Percentiles rank a stretch among this genome's conserved stretches.
These are phyloP conservation scores for Alosa sapidissima DNA, from an alignment of 2,797 vertebrate species.

Conservation along the genomic window DNA sequence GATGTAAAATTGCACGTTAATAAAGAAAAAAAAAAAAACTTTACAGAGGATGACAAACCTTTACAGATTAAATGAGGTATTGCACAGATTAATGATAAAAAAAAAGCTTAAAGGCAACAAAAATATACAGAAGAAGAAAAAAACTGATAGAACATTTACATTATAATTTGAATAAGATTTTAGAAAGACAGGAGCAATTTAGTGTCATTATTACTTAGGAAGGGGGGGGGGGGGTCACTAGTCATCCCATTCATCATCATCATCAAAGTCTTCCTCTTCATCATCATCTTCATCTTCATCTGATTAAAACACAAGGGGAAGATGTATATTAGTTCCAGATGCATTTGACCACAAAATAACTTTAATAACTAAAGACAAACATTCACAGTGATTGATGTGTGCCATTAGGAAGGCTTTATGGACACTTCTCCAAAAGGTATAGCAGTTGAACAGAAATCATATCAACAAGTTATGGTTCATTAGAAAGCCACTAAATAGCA, in stretches of 20 bases:
- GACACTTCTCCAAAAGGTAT: not conserved
- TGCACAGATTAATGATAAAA: constrained; percentile 93
- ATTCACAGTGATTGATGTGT: not conserved
- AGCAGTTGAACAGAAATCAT: not conserved
- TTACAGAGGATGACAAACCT: constrained; percentile 75
- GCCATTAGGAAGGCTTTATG: not conserved
- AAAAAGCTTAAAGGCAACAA: constrained; percentile 86
- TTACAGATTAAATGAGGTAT: constrained; percentile 98
- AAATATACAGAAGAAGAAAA: constrained; percentile 85
- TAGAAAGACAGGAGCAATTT: constrained; percentile 86
- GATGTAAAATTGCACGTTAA: constrained; percentile 83
- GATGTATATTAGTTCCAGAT: not conserved
- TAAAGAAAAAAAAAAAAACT: constrained; percentile 60
- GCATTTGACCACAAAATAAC: not conserved
- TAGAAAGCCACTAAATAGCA: not conserved
- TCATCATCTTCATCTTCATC: constrained; percentile 97
- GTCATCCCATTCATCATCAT: constrained; percentile 99
- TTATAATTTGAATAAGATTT: constrained; percentile 85
- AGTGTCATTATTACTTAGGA: constrained; percentile 81
- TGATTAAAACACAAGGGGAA: constrained; percentile 61
- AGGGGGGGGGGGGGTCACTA: constrained; percentile 65
- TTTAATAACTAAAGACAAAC: not conserved
- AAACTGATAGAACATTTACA: constrained; percentile 94
- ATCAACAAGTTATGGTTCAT: not conserved
- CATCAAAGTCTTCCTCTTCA: constrained; percentile 96